phyloP scores from a whole-genome alignment of 2,113 vertebrate genomes.

The Centropus unirufus region DNA sequence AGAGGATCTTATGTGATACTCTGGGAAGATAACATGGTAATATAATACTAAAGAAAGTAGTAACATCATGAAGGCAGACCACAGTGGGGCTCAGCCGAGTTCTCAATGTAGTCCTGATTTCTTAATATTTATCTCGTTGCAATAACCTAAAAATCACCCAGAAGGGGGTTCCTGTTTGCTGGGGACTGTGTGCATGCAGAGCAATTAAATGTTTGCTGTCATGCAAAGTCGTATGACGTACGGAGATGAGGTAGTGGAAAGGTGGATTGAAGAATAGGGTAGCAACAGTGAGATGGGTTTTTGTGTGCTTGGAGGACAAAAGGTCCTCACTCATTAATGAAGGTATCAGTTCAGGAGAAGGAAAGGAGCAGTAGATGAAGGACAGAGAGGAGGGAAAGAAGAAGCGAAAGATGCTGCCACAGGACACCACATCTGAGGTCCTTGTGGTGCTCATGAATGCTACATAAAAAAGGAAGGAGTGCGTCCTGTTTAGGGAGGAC shows the following conservation, averaged over 20 bases:
- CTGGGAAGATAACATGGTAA: not conserved
- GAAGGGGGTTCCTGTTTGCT: not conserved
- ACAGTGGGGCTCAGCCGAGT: not conserved
- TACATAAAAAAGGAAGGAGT: rapidly evolving
- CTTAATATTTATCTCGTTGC: not conserved
- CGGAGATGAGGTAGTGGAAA: not conserved
- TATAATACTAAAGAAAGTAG: not conserved
- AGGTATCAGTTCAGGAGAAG: not conserved
- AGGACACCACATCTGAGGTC: not conserved
- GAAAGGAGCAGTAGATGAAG: not conserved
- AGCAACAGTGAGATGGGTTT: not conserved
- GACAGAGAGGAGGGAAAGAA: not conserved
- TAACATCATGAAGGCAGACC: not conserved
- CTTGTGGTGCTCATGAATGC: not conserved
- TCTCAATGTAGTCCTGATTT: not conserved
- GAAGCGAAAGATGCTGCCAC: not conserved
- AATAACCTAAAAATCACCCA: not conserved
- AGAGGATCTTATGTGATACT: not conserved
- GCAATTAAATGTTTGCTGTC: not conserved
- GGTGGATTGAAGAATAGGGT: not conserved
- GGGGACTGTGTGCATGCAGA: not conserved
- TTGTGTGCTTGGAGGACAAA: not conserved
- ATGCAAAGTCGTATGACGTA: rapidly evolving
- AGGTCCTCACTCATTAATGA: not conserved
- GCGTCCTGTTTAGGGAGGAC: not conserved